A percentile compares a stretch with the other conserved stretches of the same genome.
phyloP scores from a whole-genome alignment of 1,140 invertebrate genomes.

The Zaprionus camerounensis region DNA sequence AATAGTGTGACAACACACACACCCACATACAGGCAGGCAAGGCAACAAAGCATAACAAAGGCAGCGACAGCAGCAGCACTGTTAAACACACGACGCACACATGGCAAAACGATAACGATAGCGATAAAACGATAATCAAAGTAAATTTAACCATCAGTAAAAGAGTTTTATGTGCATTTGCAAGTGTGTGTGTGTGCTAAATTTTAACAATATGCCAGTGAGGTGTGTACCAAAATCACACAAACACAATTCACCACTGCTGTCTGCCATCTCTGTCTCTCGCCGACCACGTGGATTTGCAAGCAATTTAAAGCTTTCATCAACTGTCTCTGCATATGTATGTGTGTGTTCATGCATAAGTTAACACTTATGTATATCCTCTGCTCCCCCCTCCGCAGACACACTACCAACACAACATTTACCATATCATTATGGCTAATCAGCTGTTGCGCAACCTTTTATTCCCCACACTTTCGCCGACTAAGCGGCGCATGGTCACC shows the following conservation, averaged over 20 bases:
- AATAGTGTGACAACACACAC: slow-evolving; percentile 9
- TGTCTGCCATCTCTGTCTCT: not conserved
- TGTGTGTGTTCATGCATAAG: not conserved
- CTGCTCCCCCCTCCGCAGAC: not conserved
- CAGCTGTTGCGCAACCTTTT: not conserved
- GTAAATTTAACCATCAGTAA: slow-evolving; percentile 38
- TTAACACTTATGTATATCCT: not conserved
- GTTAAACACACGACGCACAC: not conserved
- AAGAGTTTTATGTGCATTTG: slow-evolving; percentile 7
- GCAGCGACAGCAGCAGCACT: not conserved
- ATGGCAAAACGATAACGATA: slow-evolving; percentile 19
- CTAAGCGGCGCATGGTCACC: not conserved
- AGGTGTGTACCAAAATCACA: not conserved
- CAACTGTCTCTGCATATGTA: too few relatives aligned
- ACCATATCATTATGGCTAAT: not conserved
- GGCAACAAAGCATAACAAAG: slow-evolving; percentile 52
- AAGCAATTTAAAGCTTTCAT: not conserved
- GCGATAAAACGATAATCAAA: slow-evolving; percentile 58
- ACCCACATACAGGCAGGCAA: not conserved
- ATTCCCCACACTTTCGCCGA: not conserved
- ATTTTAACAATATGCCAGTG: not conserved
- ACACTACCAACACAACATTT: not conserved
- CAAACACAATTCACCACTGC: not conserved
- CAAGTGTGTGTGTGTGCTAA: not conserved
- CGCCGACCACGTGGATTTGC: not conserved